phyloP scores from a whole-genome alignment of 1,140 invertebrate genomes.

The Ceratitis capitata region DNA sequence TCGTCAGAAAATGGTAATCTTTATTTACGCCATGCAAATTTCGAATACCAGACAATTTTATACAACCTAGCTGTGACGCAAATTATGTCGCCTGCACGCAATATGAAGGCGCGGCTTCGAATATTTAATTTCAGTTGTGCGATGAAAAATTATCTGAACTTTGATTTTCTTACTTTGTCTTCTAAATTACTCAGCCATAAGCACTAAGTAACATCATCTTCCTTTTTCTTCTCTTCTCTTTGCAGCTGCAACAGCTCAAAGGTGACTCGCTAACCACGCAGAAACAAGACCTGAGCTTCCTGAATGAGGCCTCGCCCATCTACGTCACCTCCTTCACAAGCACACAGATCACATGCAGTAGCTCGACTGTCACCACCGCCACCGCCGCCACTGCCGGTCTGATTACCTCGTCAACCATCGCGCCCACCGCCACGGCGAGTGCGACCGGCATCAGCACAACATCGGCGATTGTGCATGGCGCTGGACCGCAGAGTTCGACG shows the following conservation, averaged over 20 bases:
- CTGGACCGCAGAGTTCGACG: conserved; percentile 42
- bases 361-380: conserved; percentile 68
- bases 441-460: conserved; percentile 50
- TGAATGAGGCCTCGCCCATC: conserved; percentile 71
- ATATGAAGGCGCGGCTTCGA: background rate
- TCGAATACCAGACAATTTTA: background rate
- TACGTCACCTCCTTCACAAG: conserved; percentile 81
- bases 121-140: background rate
- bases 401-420: conserved; percentile 47
- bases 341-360: conserved; percentile 70
- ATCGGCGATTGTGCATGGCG: conserved; percentile 48
- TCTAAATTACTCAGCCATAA: background rate
- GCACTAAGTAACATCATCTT: background rate
- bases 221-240: background rate
- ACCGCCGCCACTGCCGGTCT: conserved; percentile 57
- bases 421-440: conserved; percentile 45
- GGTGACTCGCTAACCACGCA: conserved; percentile 66
- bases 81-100: background rate
- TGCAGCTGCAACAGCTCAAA: conserved; percentile 63
- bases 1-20: too few species aligned
- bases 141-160: background rate
- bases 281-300: conserved; percentile 69
- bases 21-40: background rate
- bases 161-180: background rate
- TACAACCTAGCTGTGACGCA: background rate